phyloP scores from a whole-genome alignment of 2,797 vertebrate species.

The Adrianichthys oophorus region DNA sequence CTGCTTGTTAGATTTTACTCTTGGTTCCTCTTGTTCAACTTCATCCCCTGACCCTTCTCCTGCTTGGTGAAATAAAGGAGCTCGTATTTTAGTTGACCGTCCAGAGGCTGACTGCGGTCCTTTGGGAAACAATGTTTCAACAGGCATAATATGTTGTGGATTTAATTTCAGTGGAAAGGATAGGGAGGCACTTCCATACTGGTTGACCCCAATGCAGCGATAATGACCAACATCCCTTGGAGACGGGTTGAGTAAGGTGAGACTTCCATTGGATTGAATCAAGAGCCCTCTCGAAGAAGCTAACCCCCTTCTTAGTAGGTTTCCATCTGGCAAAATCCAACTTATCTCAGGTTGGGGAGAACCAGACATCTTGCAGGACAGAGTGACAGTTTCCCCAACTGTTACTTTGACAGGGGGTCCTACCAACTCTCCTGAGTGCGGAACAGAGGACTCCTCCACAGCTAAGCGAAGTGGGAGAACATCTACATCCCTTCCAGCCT shows the following conservation, averaged over 20 bases:
- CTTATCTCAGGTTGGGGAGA: constrained; percentile 80
- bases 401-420: constrained; percentile 68
- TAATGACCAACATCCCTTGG: constrained; percentile 84
- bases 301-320: constrained; percentile 58
- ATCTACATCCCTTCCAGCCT: constrained; percentile 77
- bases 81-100: constrained; percentile 70
- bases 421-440: constrained; percentile 59
- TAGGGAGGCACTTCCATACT: constrained; percentile 81
- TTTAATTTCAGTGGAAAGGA: constrained; percentile 78
- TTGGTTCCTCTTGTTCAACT: constrained; percentile 33
- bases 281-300: constrained; percentile 66
- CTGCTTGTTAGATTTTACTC: constrained; percentile 8
- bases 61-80: constrained; percentile 62
- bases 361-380: constrained; percentile 79
- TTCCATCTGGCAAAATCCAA: constrained; percentile 88
- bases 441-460: constrained; percentile 76
- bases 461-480: constrained; percentile 73
- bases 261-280: constrained; percentile 81
- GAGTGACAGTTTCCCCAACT: constrained; percentile 74
- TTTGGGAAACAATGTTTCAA: constrained; percentile 57
- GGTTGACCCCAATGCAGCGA: constrained; percentile 87
- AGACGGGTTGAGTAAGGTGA: constrained; percentile 77
- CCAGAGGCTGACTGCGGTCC: constrained; percentile 75
- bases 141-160: constrained; percentile 57
- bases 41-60: constrained; percentile 84